Base-by-base conservation (phyloP, 1,140 invertebrate species). In the Caenorhabditis briggsae region DNA sequence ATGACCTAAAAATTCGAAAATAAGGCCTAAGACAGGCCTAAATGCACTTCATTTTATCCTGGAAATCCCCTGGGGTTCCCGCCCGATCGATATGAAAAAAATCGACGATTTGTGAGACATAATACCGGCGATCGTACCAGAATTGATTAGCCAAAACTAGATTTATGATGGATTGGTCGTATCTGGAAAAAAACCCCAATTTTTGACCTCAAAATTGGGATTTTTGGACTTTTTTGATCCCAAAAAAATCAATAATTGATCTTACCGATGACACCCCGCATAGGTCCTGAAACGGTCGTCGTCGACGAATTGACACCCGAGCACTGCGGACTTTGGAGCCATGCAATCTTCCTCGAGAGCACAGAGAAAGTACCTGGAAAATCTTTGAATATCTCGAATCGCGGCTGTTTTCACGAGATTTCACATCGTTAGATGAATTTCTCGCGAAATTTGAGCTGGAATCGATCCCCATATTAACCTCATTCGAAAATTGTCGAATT, bases 111-210 rank as follows among this genome's bases (percentile, higher is more conserved):
- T 78, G 85, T n/a, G 85, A 87, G 14, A 64, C 55, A 43, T 86
- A 87, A 41, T 23, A 87, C 14, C 53, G 16, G 2, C 70, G 59
- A 70, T 87, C 64, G 25, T 70, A 87, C 59, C 61, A 43, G 46
- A 46, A 64, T 25, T 64, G 48, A 20, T 87, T 87, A 20, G 86
- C 86, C 18, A 82, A n/a, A 14, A 87, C 56, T n/a, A 87, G 43
- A 33, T 87, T 87, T 16, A 87, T 86, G 0, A 87, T 82, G 0
- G 86, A 87, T 78, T 87, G 86, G 18, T 87, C 86, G 84, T 46
- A 78, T 78, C 70, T 78, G 43, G n/a, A 78, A 78, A 9, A 53
- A 53, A 53, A 53, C 11, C 50, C 50, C 50, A 53, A 2, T 53
- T 53, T 53, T 53, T 9, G 16, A 11, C 5, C 5, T 3, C 20